Base-by-base conservation (phyloP, 2,797 vertebrate species). In the Pseudotriccus pelzelni region DNA sequence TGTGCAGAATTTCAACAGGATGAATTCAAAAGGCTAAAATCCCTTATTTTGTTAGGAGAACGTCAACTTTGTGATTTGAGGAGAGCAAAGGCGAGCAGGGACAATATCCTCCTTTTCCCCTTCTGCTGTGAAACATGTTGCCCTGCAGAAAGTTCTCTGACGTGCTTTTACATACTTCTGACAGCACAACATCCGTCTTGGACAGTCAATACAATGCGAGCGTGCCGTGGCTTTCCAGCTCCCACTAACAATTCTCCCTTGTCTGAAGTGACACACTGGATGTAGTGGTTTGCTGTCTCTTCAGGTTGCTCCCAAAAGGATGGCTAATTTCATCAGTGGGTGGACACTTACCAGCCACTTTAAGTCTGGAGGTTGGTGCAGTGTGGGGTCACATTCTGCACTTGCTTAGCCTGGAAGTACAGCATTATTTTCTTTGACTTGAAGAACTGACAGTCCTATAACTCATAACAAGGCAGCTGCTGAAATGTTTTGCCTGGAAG, bases 391-490 rank as follows among this genome's bases (percentile, higher is more conserved):
- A 46, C 36, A 8, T 76, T 78, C 39, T 78, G 36, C 20, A 16
- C 39, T 72, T 72, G 22, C 44, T 43, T 36, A 62, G 52, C 49
- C 49, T 90, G 46, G 16, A 90, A 80, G 37, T 50, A 78, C 36
- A 74, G 72, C 56, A 67, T 19, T 76, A n/a, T 90, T 92, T 95
- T 83, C 75, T 89, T 52, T 75, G 66, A n/a, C 75, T 86, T 80
- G 75, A 78, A 55, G 46, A 94, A 89, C 77, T 72, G 58, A 58
- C 17, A 70, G 43, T 46, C 58, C 49, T 37, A 15, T 95, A 95
- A 85, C 49, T 93, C 50, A 87, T 55, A 72, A 24, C 41, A 53
- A 92, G 84, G 81, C n/a, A 80, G 62, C 43, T 95, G 62, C 66
- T 93, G 46, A 63, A 74, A 34, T 46, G 36, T 20, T 95, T 74